Evolutionary conservation across 2,113 vertebrate species (phyloP), one percentile per base, ranked within the genome.

Genomic region (Trachemys scripta): DNA sequence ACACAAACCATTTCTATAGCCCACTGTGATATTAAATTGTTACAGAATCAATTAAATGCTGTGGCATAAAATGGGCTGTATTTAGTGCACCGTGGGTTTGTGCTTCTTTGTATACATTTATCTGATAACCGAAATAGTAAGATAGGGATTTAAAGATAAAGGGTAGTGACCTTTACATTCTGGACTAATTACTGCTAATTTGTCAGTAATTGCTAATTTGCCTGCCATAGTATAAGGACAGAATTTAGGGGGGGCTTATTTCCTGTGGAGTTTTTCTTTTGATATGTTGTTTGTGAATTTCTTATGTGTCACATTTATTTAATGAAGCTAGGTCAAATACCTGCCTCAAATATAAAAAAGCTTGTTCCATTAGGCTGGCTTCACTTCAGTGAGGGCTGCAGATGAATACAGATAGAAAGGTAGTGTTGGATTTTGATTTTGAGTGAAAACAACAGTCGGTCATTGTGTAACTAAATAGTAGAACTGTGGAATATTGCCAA

Each of bases 131-230:
- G 65, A 82, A 92, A 2, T 3, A 91, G 79, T 89, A 84, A 88
- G 35, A 51, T 3, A 80, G 6, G 4, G 72, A 51, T 92, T 93
- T 87, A 87, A 76, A 81, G 89, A 79, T 51, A 87, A 92, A 20
- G 0, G 1, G 3, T 42, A 57, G 0, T 82, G 56, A 94, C 85
- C 87, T 96, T 95, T 84, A 82, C 90, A 79, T 92, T 93, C 38
- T 62, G 42, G 7, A 42, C 35, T 97, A 87, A 1, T 88, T 93
- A 65, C 57, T 87, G 38, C 35, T 87, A 95, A 95, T 95, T 95
- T 93, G 35, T 29, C 56, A 65, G 45, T 90, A 95, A 92, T 90
- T 89, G 69, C 3, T 95, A 92, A 94, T 96, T 94, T 84, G 3
- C 3, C 50, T 65, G 29, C 10, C 42, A 90, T 19, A 88, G 91